A percentile compares a stretch with the other conserved stretches of the same genome.
Conservation (phyloP, 2,888 invertebrate genomes). For the Pristionchus fissidentatus region DNA sequence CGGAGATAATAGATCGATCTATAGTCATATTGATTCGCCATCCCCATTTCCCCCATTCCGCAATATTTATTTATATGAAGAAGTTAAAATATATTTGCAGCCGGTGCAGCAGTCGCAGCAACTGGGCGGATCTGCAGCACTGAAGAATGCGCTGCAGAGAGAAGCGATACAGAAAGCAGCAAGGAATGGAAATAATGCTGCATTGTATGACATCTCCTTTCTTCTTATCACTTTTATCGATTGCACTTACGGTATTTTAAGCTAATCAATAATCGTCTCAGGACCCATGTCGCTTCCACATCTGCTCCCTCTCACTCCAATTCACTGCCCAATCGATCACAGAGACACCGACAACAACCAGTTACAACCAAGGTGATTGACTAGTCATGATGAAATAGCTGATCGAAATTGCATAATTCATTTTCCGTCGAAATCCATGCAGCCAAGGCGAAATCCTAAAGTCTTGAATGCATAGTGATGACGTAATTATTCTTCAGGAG, state of each 20-base stretch:
- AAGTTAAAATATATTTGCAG: neutral
- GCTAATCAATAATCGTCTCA: conserved; percentile 11
- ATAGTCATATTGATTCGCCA: too few species aligned
- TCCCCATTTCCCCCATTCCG: neutral
- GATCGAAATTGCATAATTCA: neutral
- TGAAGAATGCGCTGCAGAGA: conserved; percentile 27
- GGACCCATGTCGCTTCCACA: conserved; percentile 38
- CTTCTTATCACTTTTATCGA: neutral
- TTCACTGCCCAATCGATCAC: conserved; percentile 43
- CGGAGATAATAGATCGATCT: too few species aligned
- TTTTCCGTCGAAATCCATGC: too few species aligned
- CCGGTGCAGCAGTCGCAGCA: neutral
- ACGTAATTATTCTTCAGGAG: neutral
- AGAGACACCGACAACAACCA: conserved; percentile 31
- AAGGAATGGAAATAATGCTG: conserved; percentile 2
- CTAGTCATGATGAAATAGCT: neutral
- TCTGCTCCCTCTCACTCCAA: conserved; percentile 41
- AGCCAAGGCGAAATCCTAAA: too few species aligned
- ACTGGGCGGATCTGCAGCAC: neutral
- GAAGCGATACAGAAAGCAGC: conserved; percentile 29
- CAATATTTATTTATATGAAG: neutral
- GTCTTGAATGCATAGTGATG: neutral
- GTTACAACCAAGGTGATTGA: conserved; percentile 13
- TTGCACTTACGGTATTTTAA: too few species aligned
- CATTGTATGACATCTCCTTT: neutral